Evolutionary conservation across 2,888 invertebrate species (phyloP).

Genomic region (Lasioglossum lativentre): DNA sequence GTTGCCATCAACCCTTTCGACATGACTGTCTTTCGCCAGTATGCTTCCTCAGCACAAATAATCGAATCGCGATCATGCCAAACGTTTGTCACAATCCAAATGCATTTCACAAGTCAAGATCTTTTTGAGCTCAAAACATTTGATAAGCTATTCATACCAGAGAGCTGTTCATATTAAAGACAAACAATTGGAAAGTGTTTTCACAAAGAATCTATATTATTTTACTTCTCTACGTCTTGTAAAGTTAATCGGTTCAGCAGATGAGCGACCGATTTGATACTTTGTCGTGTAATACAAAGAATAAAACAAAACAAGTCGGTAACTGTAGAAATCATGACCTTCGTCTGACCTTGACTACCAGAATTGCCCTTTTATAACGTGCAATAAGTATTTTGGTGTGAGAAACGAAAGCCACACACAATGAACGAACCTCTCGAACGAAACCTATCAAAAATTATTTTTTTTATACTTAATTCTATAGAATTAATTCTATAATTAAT

Average conservation of each 20-base stretch:
- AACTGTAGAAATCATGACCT: background rate
- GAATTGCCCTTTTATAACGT: background rate
- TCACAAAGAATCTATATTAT: background rate
- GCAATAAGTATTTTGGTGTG: background rate
- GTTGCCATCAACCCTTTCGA: background rate
- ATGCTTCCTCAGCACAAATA: background rate
- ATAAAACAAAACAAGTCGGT: background rate
- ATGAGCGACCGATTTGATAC: background rate
- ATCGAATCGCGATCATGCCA: background rate
- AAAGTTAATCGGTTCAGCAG: background rate
- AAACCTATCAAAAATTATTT: background rate
- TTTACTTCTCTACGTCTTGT: background rate
- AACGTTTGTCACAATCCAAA: background rate
- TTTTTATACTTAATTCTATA: too few relatives aligned
- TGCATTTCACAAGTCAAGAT: background rate
- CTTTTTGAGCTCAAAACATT: background rate
- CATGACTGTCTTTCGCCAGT: background rate
- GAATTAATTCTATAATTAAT: too few relatives aligned
- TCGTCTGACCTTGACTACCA: background rate
- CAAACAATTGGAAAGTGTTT: background rate
- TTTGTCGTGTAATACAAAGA: background rate
- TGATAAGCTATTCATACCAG: background rate
- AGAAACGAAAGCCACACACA: background rate
- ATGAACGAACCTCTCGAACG: background rate
- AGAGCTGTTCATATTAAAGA: too few relatives aligned